Conservation (phyloP, 1,140 invertebrate species). For the Drosophila leontia region DNA sequence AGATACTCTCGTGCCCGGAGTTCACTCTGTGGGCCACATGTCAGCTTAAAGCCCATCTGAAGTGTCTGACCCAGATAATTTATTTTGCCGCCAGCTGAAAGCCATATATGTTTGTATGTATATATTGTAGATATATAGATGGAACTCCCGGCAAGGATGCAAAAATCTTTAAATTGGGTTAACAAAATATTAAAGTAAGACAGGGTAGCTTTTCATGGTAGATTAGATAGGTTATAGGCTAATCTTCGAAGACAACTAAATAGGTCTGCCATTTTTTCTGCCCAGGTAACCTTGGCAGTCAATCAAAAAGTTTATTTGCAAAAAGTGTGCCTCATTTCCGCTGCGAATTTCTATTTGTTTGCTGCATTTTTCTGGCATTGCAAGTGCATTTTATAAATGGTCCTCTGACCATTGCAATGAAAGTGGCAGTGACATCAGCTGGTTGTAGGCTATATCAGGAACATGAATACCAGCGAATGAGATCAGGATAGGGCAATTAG, state of each 20-base stretch:
- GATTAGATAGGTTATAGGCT: not conserved
- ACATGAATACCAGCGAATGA: conserved; percentile 7
- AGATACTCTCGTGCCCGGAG: conserved; percentile 2
- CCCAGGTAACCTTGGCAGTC: not conserved
- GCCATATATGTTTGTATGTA: not conserved
- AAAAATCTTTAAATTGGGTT: conserved; percentile 2
- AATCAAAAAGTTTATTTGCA: conserved; percentile 4
- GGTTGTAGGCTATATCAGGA: conserved; percentile 13
- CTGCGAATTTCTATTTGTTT: conserved; percentile 13
- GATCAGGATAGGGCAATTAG: conserved; percentile 13
- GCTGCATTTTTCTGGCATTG: conserved; percentile 21
- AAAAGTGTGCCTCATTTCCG: conserved; percentile 29
- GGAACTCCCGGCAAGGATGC: not conserved
- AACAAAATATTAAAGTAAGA: not conserved
- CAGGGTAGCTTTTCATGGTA: not conserved
- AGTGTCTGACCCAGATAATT: conserved; percentile 15
- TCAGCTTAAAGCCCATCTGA: conserved; percentile 11
- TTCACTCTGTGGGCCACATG: conserved; percentile 29
- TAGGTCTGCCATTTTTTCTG: not conserved
- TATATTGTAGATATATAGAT: not conserved
- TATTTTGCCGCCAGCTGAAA: not conserved
- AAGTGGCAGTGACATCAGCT: conserved; percentile 59
- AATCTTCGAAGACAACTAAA: not conserved
- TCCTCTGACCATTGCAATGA: conserved; percentile 22
- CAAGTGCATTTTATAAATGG: conserved; percentile 36